phyloP scores from a whole-genome alignment of 2,113 vertebrate species.

The Natator depressus region DNA sequence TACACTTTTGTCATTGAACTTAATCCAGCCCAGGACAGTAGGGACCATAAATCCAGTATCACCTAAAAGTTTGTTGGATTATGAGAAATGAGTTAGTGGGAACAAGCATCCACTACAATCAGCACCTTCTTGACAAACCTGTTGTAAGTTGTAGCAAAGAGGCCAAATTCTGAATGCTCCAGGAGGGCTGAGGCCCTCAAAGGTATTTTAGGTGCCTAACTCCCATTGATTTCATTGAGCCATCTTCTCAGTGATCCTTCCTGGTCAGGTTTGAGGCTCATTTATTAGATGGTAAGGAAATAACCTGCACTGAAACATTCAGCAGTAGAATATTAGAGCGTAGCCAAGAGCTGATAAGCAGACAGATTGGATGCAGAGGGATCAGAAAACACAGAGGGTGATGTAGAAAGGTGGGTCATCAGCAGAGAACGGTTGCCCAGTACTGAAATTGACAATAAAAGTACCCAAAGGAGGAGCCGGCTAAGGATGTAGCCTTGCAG shows the following conservation, averaged over 20 bases:
- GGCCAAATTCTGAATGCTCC: not conserved
- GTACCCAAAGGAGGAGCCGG: not conserved
- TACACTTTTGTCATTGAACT: too few relatives aligned
- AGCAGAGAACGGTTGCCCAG: not conserved
- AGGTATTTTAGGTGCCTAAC: too few relatives aligned
- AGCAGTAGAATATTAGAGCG: not conserved
- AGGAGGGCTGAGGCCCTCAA: not conserved
- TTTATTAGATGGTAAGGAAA: not conserved
- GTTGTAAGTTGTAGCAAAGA: not conserved
- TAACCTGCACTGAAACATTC: not conserved
- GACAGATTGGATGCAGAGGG: not conserved
- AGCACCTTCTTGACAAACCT: not conserved
- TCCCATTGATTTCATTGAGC: too few relatives aligned
- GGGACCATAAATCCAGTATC: not conserved
- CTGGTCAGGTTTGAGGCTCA: not conserved
- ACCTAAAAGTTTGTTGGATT: not conserved
- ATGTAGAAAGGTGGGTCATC: not conserved
- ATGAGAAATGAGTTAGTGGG: not conserved
- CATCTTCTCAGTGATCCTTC: not conserved
- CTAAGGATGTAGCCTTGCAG: slow-evolving; percentile 22
- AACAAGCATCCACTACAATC: not conserved
- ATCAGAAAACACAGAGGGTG: not conserved
- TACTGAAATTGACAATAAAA: not conserved
- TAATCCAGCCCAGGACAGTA: not conserved
- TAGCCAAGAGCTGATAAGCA: not conserved